Evolutionary conservation across 2,888 invertebrate genomes (phyloP).

Genomic region (Nemurella pictetii): DNA sequence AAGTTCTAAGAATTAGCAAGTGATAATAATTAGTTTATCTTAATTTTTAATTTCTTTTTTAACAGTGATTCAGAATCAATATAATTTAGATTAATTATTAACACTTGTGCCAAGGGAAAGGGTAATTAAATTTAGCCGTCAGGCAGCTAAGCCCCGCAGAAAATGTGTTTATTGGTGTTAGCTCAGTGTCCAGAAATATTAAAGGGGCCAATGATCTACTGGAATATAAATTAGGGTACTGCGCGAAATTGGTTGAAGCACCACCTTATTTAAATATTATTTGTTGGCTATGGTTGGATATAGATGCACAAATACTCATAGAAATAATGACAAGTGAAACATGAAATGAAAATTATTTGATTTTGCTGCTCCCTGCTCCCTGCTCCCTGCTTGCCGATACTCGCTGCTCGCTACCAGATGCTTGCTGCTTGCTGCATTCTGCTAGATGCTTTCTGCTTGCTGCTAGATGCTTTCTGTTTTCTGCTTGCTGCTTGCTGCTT

Average conservation of each 20-base stretch:
- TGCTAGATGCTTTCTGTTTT: too few species aligned
- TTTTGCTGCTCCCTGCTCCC: neutral
- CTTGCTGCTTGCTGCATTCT: too few species aligned
- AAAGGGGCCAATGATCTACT: neutral
- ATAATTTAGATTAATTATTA: too few species aligned
- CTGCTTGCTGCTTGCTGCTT: neutral
- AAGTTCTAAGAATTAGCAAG: too few species aligned
- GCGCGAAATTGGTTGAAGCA: neutral
- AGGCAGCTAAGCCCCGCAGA: neutral
- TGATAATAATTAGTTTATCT: too few species aligned
- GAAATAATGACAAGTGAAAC: neutral
- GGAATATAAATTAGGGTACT: too few species aligned
- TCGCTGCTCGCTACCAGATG: too few species aligned
- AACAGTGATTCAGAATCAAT: too few species aligned
- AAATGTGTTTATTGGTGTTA: neutral
- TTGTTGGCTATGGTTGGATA: too few species aligned
- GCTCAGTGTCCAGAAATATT: neutral
- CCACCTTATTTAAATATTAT: neutral
- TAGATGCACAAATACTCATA: neutral
- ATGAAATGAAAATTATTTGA: neutral
- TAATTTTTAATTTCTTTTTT: too few species aligned
- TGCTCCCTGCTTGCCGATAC: neutral
- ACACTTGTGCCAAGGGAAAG: neutral
- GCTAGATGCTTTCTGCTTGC: too few species aligned
- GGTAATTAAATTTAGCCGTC: neutral